Percentiles rank a stretch among this genome's conserved stretches.
phyloP scores from a whole-genome alignment of 2,113 vertebrate genomes.

The Falco punctatus region DNA sequence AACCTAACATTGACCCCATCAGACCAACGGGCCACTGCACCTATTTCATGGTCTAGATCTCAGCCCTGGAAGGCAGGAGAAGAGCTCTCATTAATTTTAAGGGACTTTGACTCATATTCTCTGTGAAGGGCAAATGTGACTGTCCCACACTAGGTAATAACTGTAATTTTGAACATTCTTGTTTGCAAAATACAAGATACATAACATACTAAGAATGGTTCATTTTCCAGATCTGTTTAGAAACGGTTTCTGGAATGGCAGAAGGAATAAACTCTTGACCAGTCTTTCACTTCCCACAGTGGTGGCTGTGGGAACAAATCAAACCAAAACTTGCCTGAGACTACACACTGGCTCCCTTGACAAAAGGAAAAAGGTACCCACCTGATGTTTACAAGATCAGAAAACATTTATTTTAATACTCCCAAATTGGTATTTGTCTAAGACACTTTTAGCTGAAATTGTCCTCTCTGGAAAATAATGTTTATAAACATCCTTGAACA shows the following conservation, averaged over 20 bases:
- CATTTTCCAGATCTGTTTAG: neutral
- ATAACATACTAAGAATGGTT: neutral
- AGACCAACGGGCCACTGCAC: neutral
- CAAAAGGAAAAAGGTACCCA: neutral
- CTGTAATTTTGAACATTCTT: neutral
- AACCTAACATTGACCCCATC: neutral
- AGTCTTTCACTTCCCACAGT: neutral
- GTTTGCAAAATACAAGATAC: neutral
- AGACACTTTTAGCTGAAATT: conserved; percentile 9
- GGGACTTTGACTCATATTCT: neutral
- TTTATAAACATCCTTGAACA: conserved; percentile 9
- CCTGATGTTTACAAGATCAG: neutral
- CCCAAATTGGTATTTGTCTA: neutral
- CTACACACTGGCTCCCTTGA: neutral
- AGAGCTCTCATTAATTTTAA: neutral
- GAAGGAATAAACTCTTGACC: neutral
- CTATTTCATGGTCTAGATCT: neutral
- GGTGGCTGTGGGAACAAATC: neutral
- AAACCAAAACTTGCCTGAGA: neutral
- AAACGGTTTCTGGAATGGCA: neutral
- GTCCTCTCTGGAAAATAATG: conserved; percentile 11
- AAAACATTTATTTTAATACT: neutral
- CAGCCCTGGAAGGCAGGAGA: neutral
- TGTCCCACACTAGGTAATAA: neutral
- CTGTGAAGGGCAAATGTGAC: neutral